Base-by-base conservation (phyloP, 2,888 invertebrate species). In the Craniophora ligustri region DNA sequence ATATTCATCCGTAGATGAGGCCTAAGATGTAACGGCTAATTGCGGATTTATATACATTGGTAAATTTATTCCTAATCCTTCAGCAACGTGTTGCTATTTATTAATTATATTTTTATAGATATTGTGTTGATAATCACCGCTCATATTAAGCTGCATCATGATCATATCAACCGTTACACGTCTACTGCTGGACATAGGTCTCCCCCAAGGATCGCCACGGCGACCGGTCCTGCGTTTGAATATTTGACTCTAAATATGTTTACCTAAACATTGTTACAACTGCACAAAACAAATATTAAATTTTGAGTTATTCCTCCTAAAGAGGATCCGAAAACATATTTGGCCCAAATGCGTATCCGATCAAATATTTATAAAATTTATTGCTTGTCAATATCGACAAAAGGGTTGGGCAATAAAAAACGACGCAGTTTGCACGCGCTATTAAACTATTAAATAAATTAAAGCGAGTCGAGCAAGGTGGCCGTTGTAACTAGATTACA, bases 341-440 rank as follows among this genome's bases (percentile, higher is more conserved):
- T 28, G 15, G 35, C 51, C 48, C 54, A 45, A 56, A 73, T 56
- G 85, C 88, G 87, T 90, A 81, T 82, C 92, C 77, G 85, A 91
- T 91, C 86, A 87, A 90, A 91, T 88, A 91, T 91, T 88, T 75
- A 86, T 86, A 77, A 83, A 81, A 92, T 91, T 90, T 91, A 91
- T 91, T 76, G 81, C 81, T 67, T 79, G 85, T 88, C 92, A 79
- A 91, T 92, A 87, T 72, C 81, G 76, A 82, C 82, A 89, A 92
- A 90, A 57, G 89, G 91, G 89, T 89, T 89, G 16, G 61, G 48
- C 67, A 79, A 81, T 82, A 89, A 88, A 89, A 85, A 86, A 78
- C 65, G 77, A 58, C 57, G 66, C 75, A 72, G 67, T 61, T 86
- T 85, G 82, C 78, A 84, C 80, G 89, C 83, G 65, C 89, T 86